These are phyloP conservation scores for Zoanthus solanderi DNA, from an alignment of 92 coral and sea anemone genomes.

Conservation along the genomic window DNA sequence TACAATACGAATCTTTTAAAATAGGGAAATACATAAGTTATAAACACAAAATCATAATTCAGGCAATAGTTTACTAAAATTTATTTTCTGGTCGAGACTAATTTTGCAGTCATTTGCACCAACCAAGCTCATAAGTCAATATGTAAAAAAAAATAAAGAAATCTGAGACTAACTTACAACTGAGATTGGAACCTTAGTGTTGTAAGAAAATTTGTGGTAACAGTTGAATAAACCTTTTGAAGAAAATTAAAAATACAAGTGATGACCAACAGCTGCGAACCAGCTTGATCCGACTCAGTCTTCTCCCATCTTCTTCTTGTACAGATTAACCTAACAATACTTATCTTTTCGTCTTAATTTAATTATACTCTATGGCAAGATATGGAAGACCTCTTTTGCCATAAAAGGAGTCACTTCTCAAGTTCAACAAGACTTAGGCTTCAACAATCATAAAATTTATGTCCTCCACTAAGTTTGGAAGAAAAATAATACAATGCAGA, in stretches of 20 bases:
- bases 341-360: neutral
- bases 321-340: neutral
- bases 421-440: neutral
- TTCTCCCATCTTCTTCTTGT: neutral
- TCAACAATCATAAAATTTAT: neutral
- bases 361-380: neutral
- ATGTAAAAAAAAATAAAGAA: too few species aligned
- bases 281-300: neutral
- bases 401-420: neutral
- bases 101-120: too few species aligned
- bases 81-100: too few species aligned
- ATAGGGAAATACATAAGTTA: too few species aligned
- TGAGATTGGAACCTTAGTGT: too few species aligned
- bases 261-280: neutral
- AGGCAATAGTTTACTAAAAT: too few species aligned
- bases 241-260: neutral
- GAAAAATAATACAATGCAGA: neutral
- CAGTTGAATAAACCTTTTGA: too few species aligned
- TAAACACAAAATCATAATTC: too few species aligned
- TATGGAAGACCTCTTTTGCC: conserved; percentile 7
- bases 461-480: neutral
- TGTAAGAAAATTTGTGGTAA: too few species aligned
- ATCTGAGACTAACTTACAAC: too few species aligned
- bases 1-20: too few species aligned
- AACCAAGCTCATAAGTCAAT: too few species aligned